phyloP scores from a whole-genome alignment of 2,797 vertebrate genomes.

The Pyrocephalus nanus region DNA sequence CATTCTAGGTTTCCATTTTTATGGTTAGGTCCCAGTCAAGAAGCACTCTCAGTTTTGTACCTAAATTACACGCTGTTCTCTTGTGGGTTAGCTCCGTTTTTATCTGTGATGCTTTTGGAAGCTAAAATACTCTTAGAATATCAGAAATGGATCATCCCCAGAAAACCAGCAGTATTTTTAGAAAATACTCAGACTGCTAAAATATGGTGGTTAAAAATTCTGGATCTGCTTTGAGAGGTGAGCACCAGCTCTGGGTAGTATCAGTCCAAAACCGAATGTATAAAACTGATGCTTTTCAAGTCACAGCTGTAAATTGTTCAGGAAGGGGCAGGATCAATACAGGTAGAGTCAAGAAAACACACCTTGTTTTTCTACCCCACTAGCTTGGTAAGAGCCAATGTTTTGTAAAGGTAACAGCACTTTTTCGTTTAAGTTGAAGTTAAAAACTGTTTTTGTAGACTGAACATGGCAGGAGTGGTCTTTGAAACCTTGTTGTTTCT shows the following conservation, averaged over 20 bases:
- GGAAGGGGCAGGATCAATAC: background rate
- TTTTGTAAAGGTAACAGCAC: background rate
- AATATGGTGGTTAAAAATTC: background rate
- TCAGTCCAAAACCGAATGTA: background rate
- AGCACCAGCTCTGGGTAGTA: background rate
- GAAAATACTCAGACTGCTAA: background rate
- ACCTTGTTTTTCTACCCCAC: background rate
- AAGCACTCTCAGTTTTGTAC: background rate
- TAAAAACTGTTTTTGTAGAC: background rate
- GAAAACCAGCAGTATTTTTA: background rate
- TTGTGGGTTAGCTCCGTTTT: background rate
- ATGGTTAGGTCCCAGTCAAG: background rate
- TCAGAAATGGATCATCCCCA: background rate
- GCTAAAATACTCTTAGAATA: background rate
- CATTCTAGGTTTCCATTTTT: background rate
- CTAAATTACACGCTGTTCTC: background rate
- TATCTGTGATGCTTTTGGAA: background rate
- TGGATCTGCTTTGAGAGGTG: background rate
- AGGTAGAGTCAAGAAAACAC: background rate
- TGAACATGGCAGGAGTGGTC: background rate
- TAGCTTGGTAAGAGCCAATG: background rate
- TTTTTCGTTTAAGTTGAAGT: background rate
- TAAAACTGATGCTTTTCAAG: background rate
- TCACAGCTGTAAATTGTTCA: background rate
- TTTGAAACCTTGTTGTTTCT: background rate